A percentile compares a stretch with the other conserved stretches of the same genome.
Evolutionary conservation across 2,888 invertebrate genomes (phyloP).

Genomic region (Acholoe squamosa): DNA sequence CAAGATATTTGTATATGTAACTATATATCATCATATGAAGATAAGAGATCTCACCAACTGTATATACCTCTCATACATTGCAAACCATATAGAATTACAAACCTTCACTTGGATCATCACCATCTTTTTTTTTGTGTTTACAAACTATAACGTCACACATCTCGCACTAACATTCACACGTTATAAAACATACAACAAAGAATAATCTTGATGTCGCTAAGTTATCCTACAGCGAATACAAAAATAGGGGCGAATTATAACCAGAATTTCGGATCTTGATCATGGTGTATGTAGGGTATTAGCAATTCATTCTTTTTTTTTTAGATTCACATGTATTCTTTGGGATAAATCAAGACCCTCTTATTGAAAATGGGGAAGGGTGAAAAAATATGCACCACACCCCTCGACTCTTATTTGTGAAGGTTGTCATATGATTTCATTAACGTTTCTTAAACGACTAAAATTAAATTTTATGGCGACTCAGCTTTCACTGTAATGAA

Average conservation of each 20-base stretch:
- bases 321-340: neutral
- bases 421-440: neutral
- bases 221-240: neutral
- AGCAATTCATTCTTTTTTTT: too few species aligned
- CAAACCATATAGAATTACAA: neutral
- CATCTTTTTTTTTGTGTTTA: neutral
- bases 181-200: conserved; percentile 45
- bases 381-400: neutral
- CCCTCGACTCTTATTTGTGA: neutral
- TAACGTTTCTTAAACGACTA: neutral
- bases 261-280: neutral
- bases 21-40: neutral
- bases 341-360: neutral
- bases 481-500: neutral
- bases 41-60: conserved; percentile 13
- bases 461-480: neutral
- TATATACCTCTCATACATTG: conserved; percentile 17
- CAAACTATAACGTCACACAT: neutral
- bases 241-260: neutral
- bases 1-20: neutral
- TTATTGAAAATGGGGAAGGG: neutral
- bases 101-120: neutral
- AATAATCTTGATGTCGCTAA: conserved; percentile 10
- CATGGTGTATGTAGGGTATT: too few species aligned
- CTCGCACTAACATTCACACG: conserved; percentile 46